A percentile compares a stretch with the other conserved stretches of the same genome.
phyloP scores from a whole-genome alignment of 1,140 invertebrate genomes.

The Drosophila ananassae region DNA sequence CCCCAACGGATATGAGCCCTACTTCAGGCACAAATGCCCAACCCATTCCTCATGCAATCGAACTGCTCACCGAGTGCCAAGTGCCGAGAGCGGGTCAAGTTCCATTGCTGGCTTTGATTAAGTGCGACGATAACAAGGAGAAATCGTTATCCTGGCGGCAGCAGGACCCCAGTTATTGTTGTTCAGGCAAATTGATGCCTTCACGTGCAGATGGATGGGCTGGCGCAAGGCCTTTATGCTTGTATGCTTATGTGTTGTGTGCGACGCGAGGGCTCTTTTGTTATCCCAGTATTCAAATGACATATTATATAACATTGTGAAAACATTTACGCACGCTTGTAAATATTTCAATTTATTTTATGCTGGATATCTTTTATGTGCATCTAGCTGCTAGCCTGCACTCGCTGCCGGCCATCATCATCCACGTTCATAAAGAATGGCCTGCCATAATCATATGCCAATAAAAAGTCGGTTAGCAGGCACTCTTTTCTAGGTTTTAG shows the following conservation, averaged over 20 bases:
- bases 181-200: constrained; percentile 52
- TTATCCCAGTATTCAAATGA: constrained; percentile 62
- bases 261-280: constrained; percentile 11
- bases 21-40: constrained; percentile 8
- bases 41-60: constrained; percentile 44
- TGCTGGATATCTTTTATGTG: constrained; percentile 74
- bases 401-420: constrained; percentile 18
- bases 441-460: constrained; percentile 77
- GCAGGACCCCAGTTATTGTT: constrained; percentile 34
- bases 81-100: constrained; percentile 32
- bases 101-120: constrained; percentile 50
- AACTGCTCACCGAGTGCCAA: constrained; percentile 9
- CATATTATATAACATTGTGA: constrained; percentile 69
- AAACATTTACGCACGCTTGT: constrained; percentile 78
- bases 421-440: constrained; percentile 66
- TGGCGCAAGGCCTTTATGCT: constrained; percentile 13
- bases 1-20: constrained; percentile 25
- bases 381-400: constrained; percentile 54
- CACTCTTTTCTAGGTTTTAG: constrained; percentile 21
- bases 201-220: constrained; percentile 51
- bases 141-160: constrained; percentile 38
- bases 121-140: constrained; percentile 48
- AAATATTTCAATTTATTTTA: constrained; percentile 82
- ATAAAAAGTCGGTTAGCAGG: constrained; percentile 79
- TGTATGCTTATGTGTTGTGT: neutral